Conservation (phyloP, 2,797 vertebrate genomes). For the Neostethus bicornis region DNA sequence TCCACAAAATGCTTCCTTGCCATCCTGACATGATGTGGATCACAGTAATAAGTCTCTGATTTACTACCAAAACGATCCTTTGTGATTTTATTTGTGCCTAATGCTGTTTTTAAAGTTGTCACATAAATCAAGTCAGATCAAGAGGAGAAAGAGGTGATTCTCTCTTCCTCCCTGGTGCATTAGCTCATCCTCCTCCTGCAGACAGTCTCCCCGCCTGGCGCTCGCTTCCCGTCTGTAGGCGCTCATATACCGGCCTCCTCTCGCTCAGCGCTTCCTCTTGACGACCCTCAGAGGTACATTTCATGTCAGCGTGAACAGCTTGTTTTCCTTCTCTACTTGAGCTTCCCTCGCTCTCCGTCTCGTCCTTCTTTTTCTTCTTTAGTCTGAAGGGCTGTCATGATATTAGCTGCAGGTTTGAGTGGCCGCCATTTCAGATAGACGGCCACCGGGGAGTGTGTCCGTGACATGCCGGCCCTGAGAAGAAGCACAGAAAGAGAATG, state of each 20-base stretch:
- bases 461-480: conserved; percentile 57
- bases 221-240: conserved; percentile 71
- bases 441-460: conserved; percentile 59
- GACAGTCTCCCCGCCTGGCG: conserved; percentile 50
- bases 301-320: conserved; percentile 73
- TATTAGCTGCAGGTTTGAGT: conserved; percentile 64
- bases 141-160: conserved; percentile 57
- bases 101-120: conserved; percentile 71
- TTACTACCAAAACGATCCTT: conserved; percentile 58
- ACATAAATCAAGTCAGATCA: conserved; percentile 70
- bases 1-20: conserved; percentile 36
- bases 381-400: conserved; percentile 55
- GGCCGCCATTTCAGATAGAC: conserved; percentile 59
- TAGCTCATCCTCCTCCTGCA: conserved; percentile 64
- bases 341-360: conserved; percentile 37
- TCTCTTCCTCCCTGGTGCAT: conserved; percentile 60
- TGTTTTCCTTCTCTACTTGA: conserved; percentile 66
- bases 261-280: conserved; percentile 71
- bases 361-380: conserved; percentile 47
- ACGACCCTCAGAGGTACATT: conserved; percentile 78
- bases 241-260: conserved; percentile 51
- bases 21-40: conserved; percentile 40
- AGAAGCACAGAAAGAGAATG: conserved; percentile 52
- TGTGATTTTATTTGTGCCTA: conserved; percentile 68
- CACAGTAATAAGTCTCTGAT: conserved; percentile 61